Percentiles rank a stretch among this genome's conserved stretches.
phyloP scores from a whole-genome alignment of 1,140 invertebrate genomes.

The Polypedilum pembai region DNA sequence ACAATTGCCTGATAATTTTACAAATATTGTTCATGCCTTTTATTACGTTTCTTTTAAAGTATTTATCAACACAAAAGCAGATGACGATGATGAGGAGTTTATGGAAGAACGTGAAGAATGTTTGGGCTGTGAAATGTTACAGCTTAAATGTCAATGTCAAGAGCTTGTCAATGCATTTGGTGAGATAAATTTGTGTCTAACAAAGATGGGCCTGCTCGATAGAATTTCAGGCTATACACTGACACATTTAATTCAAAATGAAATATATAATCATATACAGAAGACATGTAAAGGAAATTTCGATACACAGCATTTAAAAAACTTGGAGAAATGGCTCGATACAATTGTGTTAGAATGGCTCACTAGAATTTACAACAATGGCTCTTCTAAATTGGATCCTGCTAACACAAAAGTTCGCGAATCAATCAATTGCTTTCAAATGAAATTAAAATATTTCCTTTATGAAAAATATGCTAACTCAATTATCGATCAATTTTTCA shows the following conservation, averaged over 20 bases:
- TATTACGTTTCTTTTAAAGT: conserved; percentile 69
- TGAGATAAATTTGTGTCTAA: conserved; percentile 65
- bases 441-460: conserved; percentile 75
- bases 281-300: conserved; percentile 74
- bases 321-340: conserved; percentile 75
- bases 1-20: conserved; percentile 61
- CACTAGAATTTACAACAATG: conserved; percentile 63
- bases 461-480: conserved; percentile 82
- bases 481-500: conserved; percentile 87
- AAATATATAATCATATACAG: conserved; percentile 71
- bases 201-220: conserved; percentile 70
- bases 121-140: conserved; percentile 60
- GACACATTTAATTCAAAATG: conserved; percentile 69
- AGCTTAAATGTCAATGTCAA: conserved; percentile 65
- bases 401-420: conserved; percentile 48
- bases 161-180: conserved; percentile 68
- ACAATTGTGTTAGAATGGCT: conserved; percentile 76
- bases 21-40: conserved; percentile 62
- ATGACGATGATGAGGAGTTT: conserved; percentile 43
- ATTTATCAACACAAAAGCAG: conserved; percentile 49
- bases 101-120: conserved; percentile 55
- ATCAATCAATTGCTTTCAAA: conserved; percentile 60
- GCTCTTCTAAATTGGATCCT: conserved; percentile 49
- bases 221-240: conserved; percentile 70
- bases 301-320: conserved; percentile 65